Base-by-base conservation (phyloP, 2,888 invertebrate species). In the Dryococelus australis region DNA sequence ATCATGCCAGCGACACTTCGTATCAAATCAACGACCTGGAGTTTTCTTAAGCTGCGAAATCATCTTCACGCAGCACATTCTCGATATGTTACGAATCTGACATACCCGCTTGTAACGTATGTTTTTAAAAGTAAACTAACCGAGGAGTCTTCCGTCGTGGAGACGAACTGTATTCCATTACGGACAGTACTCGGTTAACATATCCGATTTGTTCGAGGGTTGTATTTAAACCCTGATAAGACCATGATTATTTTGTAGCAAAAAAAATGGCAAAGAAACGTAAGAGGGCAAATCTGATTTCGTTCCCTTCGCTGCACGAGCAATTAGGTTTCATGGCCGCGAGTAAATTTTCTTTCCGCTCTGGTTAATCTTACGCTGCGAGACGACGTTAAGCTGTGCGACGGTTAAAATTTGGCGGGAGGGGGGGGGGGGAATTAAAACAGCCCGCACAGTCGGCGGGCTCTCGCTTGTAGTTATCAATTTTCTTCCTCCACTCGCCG, bases 301-400 rank as follows among this genome's bases (percentile, higher is more conserved):
- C n/a, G 65, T n/a, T 65, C n/a, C n/a, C 65, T 65, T 20, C 8
- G 65, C 65, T 65, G 65, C 65, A 65, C 65, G 65, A 65, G 65
- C 65, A 65, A 65, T 65, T 65, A 65, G 65, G 65, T 65, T 65
- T n/a, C 65, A n/a, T n/a, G 65, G 65, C n/a, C 65, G 65, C 65
- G 65, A 65, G 65, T 65, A 65, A n/a, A 65, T 65, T 65, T 65
- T 65, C 65, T 65, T 65, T 65, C 65, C 65, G 65, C 65, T 65
- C 65, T 24, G 65, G 65, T 65, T 65, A 20, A 65, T 65, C 65
- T 65, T 65, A n/a, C 65, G 65, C n/a, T n/a, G 65, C 65, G 65
- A 65, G 65, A 65, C 65, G 65, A n/a, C 65, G 65, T n/a, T 65
- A 65, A 65, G 24, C 10, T 35, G 13, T 65, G 65, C 24, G 6